Evolutionary conservation across 2,113 vertebrate genomes (phyloP).

Genomic region (Halichoeres trimaculatus): DNA sequence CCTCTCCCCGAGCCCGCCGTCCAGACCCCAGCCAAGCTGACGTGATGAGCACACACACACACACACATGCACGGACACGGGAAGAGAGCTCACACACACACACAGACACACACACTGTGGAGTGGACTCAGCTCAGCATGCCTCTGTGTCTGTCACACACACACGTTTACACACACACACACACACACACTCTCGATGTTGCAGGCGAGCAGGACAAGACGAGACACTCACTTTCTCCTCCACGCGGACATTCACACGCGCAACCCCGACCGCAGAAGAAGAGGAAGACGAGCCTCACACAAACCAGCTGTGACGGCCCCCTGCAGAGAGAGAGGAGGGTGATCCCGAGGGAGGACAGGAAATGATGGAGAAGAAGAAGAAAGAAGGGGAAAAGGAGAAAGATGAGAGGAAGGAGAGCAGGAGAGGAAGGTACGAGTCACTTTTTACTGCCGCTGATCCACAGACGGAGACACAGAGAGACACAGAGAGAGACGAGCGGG

Average conservation of each 20-base stretch:
- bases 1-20: slow-evolving; percentile 63
- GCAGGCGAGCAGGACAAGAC: slow-evolving; percentile 54
- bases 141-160: slow-evolving; percentile 56
- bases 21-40: slow-evolving; percentile 76
- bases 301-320: slow-evolving; percentile 63
- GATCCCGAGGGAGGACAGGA: slow-evolving; percentile 25
- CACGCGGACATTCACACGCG: slow-evolving; percentile 72
- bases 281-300: slow-evolving; percentile 51
- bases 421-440: slow-evolving; percentile 58
- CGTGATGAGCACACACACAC: slow-evolving; percentile 67
- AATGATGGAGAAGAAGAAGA: slow-evolving; percentile 57
- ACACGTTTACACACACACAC: slow-evolving; percentile 44
- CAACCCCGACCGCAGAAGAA: slow-evolving; percentile 49
- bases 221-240: slow-evolving; percentile 78
- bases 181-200: slow-evolving; percentile 37
- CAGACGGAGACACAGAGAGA: neutral
- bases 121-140: slow-evolving; percentile 58
- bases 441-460: slow-evolving; percentile 60
- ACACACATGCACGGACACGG: slow-evolving; percentile 20
- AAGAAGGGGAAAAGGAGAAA: slow-evolving; percentile 70
- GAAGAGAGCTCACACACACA: neutral
- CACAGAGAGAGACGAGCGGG: neutral
- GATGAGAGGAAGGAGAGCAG: slow-evolving; percentile 50
- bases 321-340: slow-evolving; percentile 50
- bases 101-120: slow-evolving; percentile 12